phyloP scores from a whole-genome alignment of 2,113 vertebrate species.

The Tachuris rubrigastra region DNA sequence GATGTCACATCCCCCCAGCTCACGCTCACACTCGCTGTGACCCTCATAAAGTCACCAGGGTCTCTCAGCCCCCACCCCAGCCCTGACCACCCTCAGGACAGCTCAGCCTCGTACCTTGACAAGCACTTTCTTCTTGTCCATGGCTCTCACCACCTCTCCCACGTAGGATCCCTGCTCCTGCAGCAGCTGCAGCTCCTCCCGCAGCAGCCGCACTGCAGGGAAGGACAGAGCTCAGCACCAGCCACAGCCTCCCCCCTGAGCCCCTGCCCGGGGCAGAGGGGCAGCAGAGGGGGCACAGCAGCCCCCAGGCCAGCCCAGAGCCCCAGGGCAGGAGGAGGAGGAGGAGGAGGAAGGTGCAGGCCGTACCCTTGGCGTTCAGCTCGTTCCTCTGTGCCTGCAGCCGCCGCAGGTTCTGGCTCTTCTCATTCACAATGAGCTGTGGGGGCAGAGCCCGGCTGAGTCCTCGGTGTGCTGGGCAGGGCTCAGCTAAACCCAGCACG shows the following conservation, averaged over 20 bases:
- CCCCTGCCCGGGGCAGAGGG: accelerated
- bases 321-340: not conserved
- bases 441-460: not conserved
- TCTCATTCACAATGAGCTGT: conserved; percentile 95
- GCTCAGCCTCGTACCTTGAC: conserved; percentile 84
- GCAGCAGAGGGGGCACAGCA: not conserved
- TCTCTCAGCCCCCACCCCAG: not conserved
- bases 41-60: accelerated
- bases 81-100: accelerated
- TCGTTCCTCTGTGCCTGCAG: conserved; percentile 97
- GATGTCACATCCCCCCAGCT: not conserved
- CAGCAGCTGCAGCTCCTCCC: conserved; percentile 94
- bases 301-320: not conserved
- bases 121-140: conserved; percentile 99
- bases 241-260: not conserved
- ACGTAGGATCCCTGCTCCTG: conserved; percentile 99
- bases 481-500: accelerated
- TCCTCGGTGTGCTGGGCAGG: accelerated
- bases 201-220: conserved; percentile 86
- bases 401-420: conserved; percentile 95
- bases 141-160: conserved; percentile 96
- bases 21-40: accelerated
- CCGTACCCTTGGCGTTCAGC: conserved; percentile 93
- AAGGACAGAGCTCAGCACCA: not conserved
- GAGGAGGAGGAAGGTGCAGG: accelerated